Conservation (phyloP, 92 coral and sea anemone species). For the Phenganax stokvisi region DNA sequence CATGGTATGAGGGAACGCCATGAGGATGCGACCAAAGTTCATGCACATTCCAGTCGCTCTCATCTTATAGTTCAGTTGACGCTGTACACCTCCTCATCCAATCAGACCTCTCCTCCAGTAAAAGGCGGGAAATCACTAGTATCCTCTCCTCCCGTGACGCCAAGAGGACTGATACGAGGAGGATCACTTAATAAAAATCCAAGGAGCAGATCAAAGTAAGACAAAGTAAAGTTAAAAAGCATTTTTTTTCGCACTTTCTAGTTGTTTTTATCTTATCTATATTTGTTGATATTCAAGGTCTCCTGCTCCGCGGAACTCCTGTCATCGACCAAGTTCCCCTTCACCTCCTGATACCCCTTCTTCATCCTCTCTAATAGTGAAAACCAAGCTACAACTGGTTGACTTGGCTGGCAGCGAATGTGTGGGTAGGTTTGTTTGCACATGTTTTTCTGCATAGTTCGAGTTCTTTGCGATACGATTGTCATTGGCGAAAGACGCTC, state of each 20-base stretch:
- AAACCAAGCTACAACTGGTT: constrained; percentile 88
- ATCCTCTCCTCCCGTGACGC: constrained; percentile 96
- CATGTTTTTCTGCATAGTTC: background rate
- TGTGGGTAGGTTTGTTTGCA: constrained; percentile 62
- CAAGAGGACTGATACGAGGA: constrained; percentile 68
- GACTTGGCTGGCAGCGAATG: constrained; percentile 98
- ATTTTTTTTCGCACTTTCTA: background rate
- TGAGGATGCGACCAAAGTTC: constrained; percentile 98
- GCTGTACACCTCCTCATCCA: constrained; percentile 62
- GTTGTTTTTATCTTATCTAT: background rate
- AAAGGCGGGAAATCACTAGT: constrained; percentile 68
- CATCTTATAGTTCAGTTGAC: constrained; percentile 96
- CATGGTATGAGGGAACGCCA: constrained; percentile 94
- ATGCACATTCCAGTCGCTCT: constrained; percentile 98
- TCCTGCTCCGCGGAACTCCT: constrained; percentile 83
- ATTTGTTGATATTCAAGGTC: constrained; percentile 53
- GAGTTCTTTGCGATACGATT: no score
- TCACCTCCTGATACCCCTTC: constrained; percentile 72
- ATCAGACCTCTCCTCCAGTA: constrained; percentile 56
- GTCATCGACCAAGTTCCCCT: constrained; percentile 74
- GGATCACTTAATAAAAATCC: constrained; percentile 61
- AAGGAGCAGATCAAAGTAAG: constrained; percentile 60
- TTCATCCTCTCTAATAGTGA: constrained; percentile 62
- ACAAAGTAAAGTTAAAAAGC: background rate
- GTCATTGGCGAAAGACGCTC: no score